Conservation (phyloP, 2,797 vertebrate genomes). For the Myioborus melanocephalus region DNA sequence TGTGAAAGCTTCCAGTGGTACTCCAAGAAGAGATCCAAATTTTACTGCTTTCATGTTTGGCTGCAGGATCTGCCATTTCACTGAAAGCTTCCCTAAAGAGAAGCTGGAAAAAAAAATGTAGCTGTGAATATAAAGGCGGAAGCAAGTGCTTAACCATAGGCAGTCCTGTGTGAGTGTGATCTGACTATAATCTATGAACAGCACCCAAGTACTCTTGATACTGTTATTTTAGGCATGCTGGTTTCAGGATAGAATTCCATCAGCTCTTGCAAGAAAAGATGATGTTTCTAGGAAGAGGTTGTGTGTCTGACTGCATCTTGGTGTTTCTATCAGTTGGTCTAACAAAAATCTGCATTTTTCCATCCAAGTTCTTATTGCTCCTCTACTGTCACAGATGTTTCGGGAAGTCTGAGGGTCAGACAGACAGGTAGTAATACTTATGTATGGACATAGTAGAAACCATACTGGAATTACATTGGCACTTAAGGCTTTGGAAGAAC, state of each 20-base stretch:
- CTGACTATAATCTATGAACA: neutral
- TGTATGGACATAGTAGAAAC: neutral
- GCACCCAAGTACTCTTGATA: neutral
- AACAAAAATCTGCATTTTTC: neutral
- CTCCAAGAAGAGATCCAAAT: neutral
- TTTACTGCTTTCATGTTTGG: neutral
- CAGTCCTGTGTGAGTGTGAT: neutral
- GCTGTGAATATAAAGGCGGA: neutral
- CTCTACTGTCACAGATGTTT: neutral
- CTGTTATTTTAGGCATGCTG: neutral
- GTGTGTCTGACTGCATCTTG: neutral
- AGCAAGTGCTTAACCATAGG: neutral
- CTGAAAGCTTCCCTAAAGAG: neutral
- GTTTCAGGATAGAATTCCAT: neutral
- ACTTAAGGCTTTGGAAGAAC: conserved; percentile 8
- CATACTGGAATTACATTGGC: conserved; percentile 6
- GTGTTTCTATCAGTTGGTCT: neutral
- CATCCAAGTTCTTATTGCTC: neutral
- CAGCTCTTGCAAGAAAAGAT: neutral
- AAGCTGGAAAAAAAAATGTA: neutral
- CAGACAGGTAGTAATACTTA: neutral
- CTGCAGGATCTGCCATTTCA: neutral
- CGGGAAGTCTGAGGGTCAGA: neutral
- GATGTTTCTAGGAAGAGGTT: neutral
- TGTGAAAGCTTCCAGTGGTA: neutral